Evolutionary conservation across 2,113 vertebrate genomes (phyloP).

Genomic region (Aleadryas rufinucha): DNA sequence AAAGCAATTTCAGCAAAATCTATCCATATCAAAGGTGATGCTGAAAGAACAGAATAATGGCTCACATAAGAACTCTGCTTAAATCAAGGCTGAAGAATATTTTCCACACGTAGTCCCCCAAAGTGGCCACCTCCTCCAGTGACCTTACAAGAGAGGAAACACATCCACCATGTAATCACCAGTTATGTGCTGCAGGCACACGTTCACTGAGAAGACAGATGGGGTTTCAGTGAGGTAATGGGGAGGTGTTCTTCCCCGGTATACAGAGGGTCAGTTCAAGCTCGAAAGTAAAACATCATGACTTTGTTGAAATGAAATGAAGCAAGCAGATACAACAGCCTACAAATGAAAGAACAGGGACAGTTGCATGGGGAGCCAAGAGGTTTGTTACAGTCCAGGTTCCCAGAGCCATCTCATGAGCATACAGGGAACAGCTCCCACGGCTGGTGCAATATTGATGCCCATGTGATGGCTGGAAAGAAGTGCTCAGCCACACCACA

Average conservation of each 20-base stretch:
- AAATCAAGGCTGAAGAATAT: background rate
- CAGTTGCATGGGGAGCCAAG: background rate
- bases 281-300: background rate
- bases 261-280: background rate
- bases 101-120: background rate
- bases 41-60: background rate
- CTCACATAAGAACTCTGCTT: background rate
- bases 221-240: background rate
- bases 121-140: background rate
- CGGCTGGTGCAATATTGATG: background rate
- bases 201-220: background rate
- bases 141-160: background rate
- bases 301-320: background rate
- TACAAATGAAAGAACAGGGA: background rate
- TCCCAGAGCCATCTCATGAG: background rate
- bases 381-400: background rate
- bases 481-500: background rate
- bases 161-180: background rate
- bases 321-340: background rate
- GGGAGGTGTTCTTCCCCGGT: background rate
- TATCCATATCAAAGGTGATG: background rate
- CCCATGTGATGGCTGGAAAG: background rate
- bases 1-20: background rate
- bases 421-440: rapidly evolving
- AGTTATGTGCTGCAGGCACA: background rate